Evolutionary conservation across 2,888 invertebrate species (phyloP).

Genomic region (Rapana venosa): DNA sequence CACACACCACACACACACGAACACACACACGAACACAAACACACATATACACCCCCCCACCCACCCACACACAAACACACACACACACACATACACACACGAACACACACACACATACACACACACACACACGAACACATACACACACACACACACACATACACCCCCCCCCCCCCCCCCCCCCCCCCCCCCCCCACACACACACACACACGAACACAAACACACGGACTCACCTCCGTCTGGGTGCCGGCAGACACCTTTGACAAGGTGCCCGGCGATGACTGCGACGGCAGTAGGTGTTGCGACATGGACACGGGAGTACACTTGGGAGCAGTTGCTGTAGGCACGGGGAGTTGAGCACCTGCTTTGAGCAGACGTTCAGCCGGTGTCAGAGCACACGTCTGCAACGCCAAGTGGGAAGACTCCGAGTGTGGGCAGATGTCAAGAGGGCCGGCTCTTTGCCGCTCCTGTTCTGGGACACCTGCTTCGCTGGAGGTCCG

Average conservation of each 20-base stretch:
- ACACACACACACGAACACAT: too few relatives aligned
- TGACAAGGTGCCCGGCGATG: neutral
- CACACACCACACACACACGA: too few relatives aligned
- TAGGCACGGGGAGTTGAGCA: neutral
- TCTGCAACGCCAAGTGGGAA: neutral
- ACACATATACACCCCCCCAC: too few relatives aligned
- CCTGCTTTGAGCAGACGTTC: neutral
- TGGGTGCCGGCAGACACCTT: neutral
- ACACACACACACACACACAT: too few relatives aligned
- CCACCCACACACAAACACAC: neutral
- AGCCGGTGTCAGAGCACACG: neutral
- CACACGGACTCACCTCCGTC: constrained; percentile 17
- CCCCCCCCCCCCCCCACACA: neutral
- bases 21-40: too few relatives aligned
- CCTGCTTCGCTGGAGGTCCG: neutral
- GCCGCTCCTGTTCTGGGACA: neutral
- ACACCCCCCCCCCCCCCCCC: too few relatives aligned
- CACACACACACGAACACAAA: constrained; percentile 6
- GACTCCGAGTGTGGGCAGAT: too few relatives aligned
- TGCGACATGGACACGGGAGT: neutral
- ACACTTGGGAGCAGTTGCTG: neutral
- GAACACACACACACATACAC: neutral
- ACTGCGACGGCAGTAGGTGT: too few relatives aligned
- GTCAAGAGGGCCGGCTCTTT: neutral
- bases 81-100: constrained; percentile 23